A percentile compares a stretch with the other conserved stretches of the same genome.
Evolutionary conservation across 2,113 vertebrate genomes (phyloP).

Genomic region (Bubo bubo): DNA sequence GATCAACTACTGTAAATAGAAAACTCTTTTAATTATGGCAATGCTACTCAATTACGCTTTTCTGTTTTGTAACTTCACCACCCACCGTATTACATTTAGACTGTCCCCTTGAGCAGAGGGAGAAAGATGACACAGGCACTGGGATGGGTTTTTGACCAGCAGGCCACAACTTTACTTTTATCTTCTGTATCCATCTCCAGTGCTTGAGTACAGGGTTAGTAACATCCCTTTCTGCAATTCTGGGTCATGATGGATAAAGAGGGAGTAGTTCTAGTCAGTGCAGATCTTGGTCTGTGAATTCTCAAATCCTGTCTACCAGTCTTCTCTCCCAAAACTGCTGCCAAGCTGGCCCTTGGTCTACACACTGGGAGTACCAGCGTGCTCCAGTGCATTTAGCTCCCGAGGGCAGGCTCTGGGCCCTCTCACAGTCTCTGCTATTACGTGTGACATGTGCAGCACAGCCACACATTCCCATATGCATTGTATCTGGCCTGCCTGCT

Average conservation of each 20-base stretch:
- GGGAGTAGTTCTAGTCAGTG: background rate
- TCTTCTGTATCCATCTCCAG: background rate
- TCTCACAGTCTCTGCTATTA: slow-evolving; percentile 64
- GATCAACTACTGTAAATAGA: background rate
- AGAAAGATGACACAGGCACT: background rate
- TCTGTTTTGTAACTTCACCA: background rate
- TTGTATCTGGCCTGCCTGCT: slow-evolving; percentile 72
- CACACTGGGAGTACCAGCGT: slow-evolving; percentile 28
- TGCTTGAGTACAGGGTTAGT: background rate
- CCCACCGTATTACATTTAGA: background rate
- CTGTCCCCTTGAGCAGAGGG: background rate
- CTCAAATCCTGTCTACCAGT: slow-evolving; percentile 42
- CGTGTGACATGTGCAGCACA: slow-evolving; percentile 71
- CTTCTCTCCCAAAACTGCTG: slow-evolving; percentile 49
- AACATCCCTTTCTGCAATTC: background rate
- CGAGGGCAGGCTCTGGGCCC: slow-evolving; percentile 57
- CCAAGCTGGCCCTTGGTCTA: slow-evolving; percentile 40
- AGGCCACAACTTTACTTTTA: background rate
- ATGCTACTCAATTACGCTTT: background rate
- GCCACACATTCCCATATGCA: slow-evolving; percentile 73
- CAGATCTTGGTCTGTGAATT: background rate
- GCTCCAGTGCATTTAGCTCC: background rate
- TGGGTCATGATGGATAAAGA: background rate
- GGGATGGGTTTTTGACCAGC: background rate
- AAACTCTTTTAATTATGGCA: background rate